Base-by-base conservation (phyloP, 1,140 invertebrate genomes). In the Calycopis cecrops region DNA sequence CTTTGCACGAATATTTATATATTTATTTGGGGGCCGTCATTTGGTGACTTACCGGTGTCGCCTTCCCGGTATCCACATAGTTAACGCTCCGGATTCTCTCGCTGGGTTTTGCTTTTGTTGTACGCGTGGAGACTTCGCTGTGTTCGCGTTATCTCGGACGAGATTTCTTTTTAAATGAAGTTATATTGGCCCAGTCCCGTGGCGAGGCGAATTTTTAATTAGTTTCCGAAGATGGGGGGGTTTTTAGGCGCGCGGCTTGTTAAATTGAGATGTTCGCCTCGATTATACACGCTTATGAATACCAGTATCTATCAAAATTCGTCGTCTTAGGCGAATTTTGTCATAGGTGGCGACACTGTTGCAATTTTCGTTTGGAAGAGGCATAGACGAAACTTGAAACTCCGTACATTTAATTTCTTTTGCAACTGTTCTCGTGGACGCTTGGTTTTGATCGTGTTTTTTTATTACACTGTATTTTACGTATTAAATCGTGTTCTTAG, bases 151-250 rank as follows among this genome's bases (percentile, higher is more conserved):
- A 84, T 86, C 83, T 83, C 65, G 63, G 73, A 86, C 83, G 82
- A 85, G 83, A 85, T 86, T 83, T 76, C 76, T 84, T 84, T 84
- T 83, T 85, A 84, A 84, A 87, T 87, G 79, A 87, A 87, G 84
- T 87, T 87, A 87, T 87, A 87, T 84, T 77, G 78, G 71, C 76
- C 66, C 79, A 80, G 80, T 84, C 76, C 66, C 73, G 67, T 78
- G 81, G 78, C 81, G 84, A 81, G 72, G 79, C 81, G 81, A 85
- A 87, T 87, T 87, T 87, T 84, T 87, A 87, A 87, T 85, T 87
- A 87, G 81, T 87, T 85, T 80, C 80, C 81, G 79, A 85, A 84
- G 79, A 84, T 87, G 79, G 73, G 72, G 79, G 76, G 85, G 77
- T 85, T 81, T 77, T 76, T n/a, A 73, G 83, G 81, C 76, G 83